Evolutionary conservation across 2,888 invertebrate genomes (phyloP), one percentile per base, ranked within the genome.

Genomic region (Aleiodes leptofemur): DNA sequence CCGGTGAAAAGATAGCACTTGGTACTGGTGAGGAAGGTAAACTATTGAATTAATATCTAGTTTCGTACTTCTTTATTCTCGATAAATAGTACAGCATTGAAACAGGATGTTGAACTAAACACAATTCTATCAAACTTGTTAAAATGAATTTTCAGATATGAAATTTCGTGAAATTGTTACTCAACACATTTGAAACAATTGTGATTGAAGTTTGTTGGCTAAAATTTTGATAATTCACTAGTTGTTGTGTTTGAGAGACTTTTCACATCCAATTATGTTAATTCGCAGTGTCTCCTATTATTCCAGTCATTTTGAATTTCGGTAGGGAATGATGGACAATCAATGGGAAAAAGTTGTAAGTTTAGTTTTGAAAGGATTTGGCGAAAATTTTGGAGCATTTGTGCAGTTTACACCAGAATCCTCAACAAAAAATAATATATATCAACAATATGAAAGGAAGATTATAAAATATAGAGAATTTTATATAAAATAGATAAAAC

Each of bases 1-100:
- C 95, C 86, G 93, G 94, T 9, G 90, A 92, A 59, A 91, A 92
- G 73, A 93, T 93, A 84, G 90, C 90, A 78, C 90, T 92, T 9
- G 83, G 80, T 43, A 86, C 86, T 53, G 85, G 83, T 13, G 82
- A 84, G 69, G 87, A 88, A 84, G 89, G 90, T 90, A 83, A 84
- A 82, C 16, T 13, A 69, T 51, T 69, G 14, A 72, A 71, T 74
- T 53, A 48, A 29, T 23, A 59, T 53, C 29, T 9, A 61, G 13
- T 61, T n/a, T 69, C 29, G n/a, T 59, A 13, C 59, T 50, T 71
- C 48, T 29, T 31, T 71, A 23, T 0, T 31, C 5, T 29, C 29
- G 29, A 16, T 57, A 13, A 61, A 64, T 7, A 29, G 23, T 23
- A 43, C 14, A 8, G 43, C 61, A 61, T 61, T 4, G 38, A 34